phyloP scores from a whole-genome alignment of 2,888 invertebrate genomes.

The Emesis russula region DNA sequence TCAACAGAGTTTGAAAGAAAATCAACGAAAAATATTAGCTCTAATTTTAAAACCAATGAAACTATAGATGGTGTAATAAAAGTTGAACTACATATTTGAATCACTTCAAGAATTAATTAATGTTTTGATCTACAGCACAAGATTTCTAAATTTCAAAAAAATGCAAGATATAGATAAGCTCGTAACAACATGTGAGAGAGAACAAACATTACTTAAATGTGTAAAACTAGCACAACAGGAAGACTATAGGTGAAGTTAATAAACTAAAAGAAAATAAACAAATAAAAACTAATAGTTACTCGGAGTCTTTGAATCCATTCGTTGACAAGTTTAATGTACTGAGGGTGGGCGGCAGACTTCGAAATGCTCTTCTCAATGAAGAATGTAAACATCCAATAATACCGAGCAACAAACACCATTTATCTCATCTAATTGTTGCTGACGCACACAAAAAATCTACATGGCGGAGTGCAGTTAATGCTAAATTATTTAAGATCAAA shows the following conservation, averaged over 20 bases:
- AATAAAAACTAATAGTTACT: conserved; percentile 1
- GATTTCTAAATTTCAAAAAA: too few relatives aligned
- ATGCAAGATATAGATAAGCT: too few relatives aligned
- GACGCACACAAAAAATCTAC: conserved; percentile 74
- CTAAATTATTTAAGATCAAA: conserved; percentile 65
- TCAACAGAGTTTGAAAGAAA: neutral
- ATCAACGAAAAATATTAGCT: neutral
- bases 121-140: too few relatives aligned
- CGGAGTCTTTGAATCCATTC: conserved; percentile 6
- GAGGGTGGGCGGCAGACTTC: conserved; percentile 64
- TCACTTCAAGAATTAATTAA: neutral
- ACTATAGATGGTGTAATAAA: neutral
- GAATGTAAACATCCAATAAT: conserved; percentile 74
- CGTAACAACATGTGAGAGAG: too few relatives aligned
- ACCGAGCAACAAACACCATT: conserved; percentile 37
- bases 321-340: conserved; percentile 43
- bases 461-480: conserved; percentile 77
- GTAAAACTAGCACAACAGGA: neutral
- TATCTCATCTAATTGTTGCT: conserved; percentile 65
- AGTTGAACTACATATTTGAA: neutral
- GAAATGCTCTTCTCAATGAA: conserved; percentile 38
- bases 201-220: neutral
- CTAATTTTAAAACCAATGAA: conserved; percentile 5
- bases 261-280: neutral
- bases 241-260: neutral